Evolutionary conservation across 2,888 invertebrate species (phyloP), one percentile per base, ranked within the genome.

Genomic region (Dynastes hyllus): DNA sequence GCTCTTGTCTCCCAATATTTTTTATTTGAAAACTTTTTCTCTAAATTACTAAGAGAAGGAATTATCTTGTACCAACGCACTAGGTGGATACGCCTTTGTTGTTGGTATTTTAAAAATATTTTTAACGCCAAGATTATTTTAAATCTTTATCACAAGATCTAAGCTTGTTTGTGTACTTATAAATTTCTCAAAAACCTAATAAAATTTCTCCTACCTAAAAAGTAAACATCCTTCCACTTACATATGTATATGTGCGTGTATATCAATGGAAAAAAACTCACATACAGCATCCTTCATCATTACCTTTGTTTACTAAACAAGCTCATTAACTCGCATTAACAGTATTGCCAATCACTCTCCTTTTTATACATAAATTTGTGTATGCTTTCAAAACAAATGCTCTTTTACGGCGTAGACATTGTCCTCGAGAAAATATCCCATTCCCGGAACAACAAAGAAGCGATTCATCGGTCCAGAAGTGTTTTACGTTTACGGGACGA

Each of bases 401-500:
- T 61, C 73, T 75, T 50, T 75, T 63, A 75, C 45, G 9, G 9
- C 6, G n/a, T 58, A 61, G 27, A 63, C 45, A 75, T 75, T 61
- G 73, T 61, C 61, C 55, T 16, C 45, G 32, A 50, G 55, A 16
- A 22, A 29, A 58, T 58, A 58, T 58, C 22, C 40, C 29, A 45
- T 45, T 69, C 73, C 9, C 71, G 61, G 22, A 29, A 37, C 27
- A 16, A 75, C 73, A 75, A 75, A 75, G 73, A 50, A 75, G 32
- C 73, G 61, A 75, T 75, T 75, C 73, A 75, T 75, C 55, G 50
- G 40, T 75, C 50, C 27, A 75, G 61, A 75, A 75, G 73, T 75
- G 73, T 61, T 75, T 75, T 75, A 75, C 61, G 73, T 75, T 75
- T 61, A 73, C 73, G 61, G 51, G 58, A 71, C 32, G 55, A 58